These are phyloP conservation scores for Standfussiana lucernea DNA, from an alignment of 2,888 invertebrate species.

Conservation along the genomic window DNA sequence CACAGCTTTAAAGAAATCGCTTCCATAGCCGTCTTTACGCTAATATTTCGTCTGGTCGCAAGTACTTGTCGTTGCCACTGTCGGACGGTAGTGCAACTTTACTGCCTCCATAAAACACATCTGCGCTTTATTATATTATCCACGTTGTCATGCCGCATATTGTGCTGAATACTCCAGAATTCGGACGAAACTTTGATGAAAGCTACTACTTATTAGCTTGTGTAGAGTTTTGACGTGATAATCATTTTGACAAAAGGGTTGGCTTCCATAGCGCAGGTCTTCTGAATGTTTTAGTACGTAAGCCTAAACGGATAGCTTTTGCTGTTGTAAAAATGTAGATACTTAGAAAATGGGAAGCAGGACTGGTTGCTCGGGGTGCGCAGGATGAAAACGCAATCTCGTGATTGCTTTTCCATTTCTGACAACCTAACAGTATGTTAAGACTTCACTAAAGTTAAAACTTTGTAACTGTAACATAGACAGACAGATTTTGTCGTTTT, in stretches of 20 bases:
- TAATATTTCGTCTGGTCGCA: constrained; percentile 39
- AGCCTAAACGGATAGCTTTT: background rate
- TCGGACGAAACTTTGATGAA: constrained; percentile 8
- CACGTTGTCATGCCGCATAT: constrained; percentile 26
- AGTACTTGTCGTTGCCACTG: constrained; percentile 23
- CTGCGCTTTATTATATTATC: constrained; percentile 46
- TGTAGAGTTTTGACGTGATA: background rate
- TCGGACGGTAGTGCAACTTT: constrained; percentile 40
- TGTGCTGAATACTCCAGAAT: constrained; percentile 28
- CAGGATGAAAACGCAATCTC: background rate
- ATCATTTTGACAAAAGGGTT: background rate
- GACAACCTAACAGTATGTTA: background rate
- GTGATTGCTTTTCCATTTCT: background rate
- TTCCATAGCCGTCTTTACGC: constrained; percentile 7
- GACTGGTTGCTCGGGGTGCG: background rate
- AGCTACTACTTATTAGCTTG: background rate
- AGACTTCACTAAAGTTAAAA: background rate
- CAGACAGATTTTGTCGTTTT: background rate
- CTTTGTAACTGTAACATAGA: background rate
- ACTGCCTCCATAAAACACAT: constrained; percentile 55
- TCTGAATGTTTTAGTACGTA: background rate
- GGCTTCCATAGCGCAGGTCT: background rate
- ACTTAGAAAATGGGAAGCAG: background rate
- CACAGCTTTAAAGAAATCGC: background rate
- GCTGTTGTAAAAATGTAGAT: background rate